A percentile compares a stretch with the other conserved stretches of the same genome.
phyloP scores from a whole-genome alignment of 2,888 invertebrate species.

The Dastarcus helophoroides region DNA sequence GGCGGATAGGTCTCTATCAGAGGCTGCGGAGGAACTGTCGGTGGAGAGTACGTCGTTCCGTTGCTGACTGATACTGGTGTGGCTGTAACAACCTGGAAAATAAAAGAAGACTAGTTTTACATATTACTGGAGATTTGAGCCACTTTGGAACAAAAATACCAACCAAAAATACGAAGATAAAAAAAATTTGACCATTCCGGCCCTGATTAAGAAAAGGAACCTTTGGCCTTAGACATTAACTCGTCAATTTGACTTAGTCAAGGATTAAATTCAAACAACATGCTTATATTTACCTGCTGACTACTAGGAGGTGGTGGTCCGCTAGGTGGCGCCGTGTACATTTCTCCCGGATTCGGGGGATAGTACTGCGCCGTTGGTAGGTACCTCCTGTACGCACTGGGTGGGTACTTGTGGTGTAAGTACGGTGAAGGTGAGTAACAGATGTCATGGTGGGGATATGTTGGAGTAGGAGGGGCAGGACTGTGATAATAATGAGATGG shows the following conservation, averaged over 20 bases:
- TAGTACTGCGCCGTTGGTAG: conserved; percentile 39
- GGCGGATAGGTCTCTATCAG: conserved; percentile 33
- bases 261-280: no score
- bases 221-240: no score
- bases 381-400: conserved; percentile 28
- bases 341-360: conserved; percentile 39
- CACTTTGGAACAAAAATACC: not conserved
- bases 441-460: conserved; percentile 38
- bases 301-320: no score
- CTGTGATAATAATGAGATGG: conserved; percentile 40
- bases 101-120: conserved; percentile 1
- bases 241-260: no score
- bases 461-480: conserved; percentile 27
- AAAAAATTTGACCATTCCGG: no score
- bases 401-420: conserved; percentile 29
- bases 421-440: conserved; percentile 40
- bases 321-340: conserved; percentile 38
- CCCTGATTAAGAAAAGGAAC: no score
- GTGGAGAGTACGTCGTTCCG: conserved; percentile 29
- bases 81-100: conserved; percentile 32
- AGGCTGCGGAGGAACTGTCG: conserved; percentile 29
- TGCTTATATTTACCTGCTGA: no score
- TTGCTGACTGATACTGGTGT: conserved; percentile 26
- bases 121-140: conserved; percentile 1
- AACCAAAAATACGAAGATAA: no score